Percentiles rank a stretch among this genome's conserved stretches.
Evolutionary conservation across 2,888 invertebrate genomes (phyloP).

Genomic region (Mechanitis mazaeus): DNA sequence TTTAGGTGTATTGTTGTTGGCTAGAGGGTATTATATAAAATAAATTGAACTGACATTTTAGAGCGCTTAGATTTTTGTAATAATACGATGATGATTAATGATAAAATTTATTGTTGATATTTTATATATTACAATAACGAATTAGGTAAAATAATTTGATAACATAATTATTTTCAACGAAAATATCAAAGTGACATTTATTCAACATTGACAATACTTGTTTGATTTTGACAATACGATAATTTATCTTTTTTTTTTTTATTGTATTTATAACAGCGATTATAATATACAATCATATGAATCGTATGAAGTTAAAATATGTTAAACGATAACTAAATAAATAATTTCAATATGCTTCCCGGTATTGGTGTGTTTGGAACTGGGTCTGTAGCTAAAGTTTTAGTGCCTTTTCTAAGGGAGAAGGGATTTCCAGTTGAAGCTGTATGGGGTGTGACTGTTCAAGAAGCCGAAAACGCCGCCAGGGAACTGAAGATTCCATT

Average conservation of each 20-base stretch:
- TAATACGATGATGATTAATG: too few relatives aligned
- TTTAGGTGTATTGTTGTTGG: too few relatives aligned
- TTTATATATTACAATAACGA: too few relatives aligned
- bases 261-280: conserved; percentile 4
- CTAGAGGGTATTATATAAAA: too few relatives aligned
- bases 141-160: too few relatives aligned
- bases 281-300: conserved; percentile 11
- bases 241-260: neutral
- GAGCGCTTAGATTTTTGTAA: too few relatives aligned
- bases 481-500: conserved; percentile 90
- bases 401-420: conserved; percentile 91
- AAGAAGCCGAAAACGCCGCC: conserved; percentile 86
- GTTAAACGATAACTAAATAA: neutral
- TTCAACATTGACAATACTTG: neutral
- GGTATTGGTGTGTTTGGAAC: conserved; percentile 97
- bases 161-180: neutral
- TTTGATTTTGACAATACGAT: conserved; percentile 14
- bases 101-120: too few relatives aligned
- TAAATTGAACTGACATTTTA: too few relatives aligned
- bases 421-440: conserved; percentile 97
- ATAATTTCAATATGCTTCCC: conserved; percentile 82
- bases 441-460: conserved; percentile 92
- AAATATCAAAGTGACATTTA: conserved; percentile 11
- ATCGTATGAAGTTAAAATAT: neutral
- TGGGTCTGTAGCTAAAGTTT: conserved; percentile 88